Evolutionary conservation across 2,113 vertebrate species (phyloP), one percentile per base, ranked within the genome.

Genomic region (Upupa epops): DNA sequence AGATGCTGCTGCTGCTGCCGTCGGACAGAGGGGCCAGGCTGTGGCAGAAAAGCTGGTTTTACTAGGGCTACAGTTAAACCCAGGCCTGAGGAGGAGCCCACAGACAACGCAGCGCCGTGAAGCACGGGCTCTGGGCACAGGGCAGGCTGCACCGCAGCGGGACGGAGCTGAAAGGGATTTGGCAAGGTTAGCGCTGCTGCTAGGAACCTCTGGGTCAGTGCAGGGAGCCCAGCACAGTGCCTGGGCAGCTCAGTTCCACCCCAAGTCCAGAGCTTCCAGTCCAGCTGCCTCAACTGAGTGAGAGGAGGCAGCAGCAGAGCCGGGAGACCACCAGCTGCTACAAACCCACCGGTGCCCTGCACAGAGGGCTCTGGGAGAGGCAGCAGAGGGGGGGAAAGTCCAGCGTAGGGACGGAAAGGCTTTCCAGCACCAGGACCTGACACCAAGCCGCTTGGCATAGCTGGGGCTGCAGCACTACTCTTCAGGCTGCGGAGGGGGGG

Each of bases 401-500:
- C 68, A 4, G 2, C 2, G 36, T 0, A 3, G 22, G 1, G 25
- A 28, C 6, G 42, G 63, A 51, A 36, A 55, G 4, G 22, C 31
- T 48, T 24, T 72, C 68, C 42, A 9, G 75, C 66, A 32, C 5
- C 49, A 7, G 6, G 20, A 3, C 15, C 59, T 1, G 5, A 37
- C 28, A 34, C 18, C 70, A 75, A 6, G 19, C 1, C 2, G 69
- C 64, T 26, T 28, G 87, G 29, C 3, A 5, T 19, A 20, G 75
- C 22, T 2, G 1, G 10, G 25, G 8, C 51, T 13, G 19, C 6
- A 71, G n/a, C 6, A 0, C 45, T 63, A 99, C 60, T 99, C 99
- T 42, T 99, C 98, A 5, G 98, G 71, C 89, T 98, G 80, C 0
- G 99, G 99, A 0, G 99, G 99, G 1, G 99, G 99, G 1, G 97